Evolutionary conservation across 1,140 invertebrate species (phyloP).

Genomic region (Aethina tumida): DNA sequence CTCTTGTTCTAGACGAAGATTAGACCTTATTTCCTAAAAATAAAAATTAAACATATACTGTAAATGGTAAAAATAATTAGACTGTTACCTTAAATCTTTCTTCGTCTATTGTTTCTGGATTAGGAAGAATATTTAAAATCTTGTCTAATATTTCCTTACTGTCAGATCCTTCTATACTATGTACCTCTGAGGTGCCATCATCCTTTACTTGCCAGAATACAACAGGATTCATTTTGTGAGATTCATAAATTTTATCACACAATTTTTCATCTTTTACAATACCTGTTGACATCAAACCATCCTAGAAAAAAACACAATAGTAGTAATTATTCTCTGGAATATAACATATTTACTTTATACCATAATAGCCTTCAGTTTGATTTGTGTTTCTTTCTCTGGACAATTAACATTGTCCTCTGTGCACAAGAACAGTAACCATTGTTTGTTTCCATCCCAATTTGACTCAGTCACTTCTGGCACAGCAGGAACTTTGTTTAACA

Average conservation of each 20-base stretch:
- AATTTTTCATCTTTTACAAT: conserved; percentile 37
- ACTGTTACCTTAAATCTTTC: conserved; percentile 40
- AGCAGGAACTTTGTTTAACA: conserved; percentile 34
- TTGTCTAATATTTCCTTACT: conserved; percentile 43
- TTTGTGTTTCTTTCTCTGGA: conserved; percentile 40
- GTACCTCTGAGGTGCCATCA: conserved; percentile 21
- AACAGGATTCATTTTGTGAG: conserved; percentile 34
- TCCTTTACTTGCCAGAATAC: conserved; percentile 39
- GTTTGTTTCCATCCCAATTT: conserved; percentile 28
- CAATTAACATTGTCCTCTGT: conserved; percentile 40
- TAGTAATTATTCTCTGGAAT: conserved; percentile 5
- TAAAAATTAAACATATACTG: conserved; percentile 7
- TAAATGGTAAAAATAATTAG: conserved; percentile 1
- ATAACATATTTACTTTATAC: conserved; percentile 38
- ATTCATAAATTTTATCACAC: conserved; percentile 37
- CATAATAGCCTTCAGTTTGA: conserved; percentile 53
- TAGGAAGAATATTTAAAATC: conserved; percentile 46
- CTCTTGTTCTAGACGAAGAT: conserved; percentile 31
- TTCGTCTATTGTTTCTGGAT: conserved; percentile 39
- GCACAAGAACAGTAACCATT: conserved; percentile 40
- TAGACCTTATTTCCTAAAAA: conserved; percentile 38
- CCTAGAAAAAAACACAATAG: conserved; percentile 32
- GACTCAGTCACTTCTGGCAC: conserved; percentile 29
- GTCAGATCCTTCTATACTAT: conserved; percentile 35
- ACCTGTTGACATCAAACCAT: conserved; percentile 47